Conservation (phyloP, 2,113 vertebrate species). For the Amphiprion ocellaris region DNA sequence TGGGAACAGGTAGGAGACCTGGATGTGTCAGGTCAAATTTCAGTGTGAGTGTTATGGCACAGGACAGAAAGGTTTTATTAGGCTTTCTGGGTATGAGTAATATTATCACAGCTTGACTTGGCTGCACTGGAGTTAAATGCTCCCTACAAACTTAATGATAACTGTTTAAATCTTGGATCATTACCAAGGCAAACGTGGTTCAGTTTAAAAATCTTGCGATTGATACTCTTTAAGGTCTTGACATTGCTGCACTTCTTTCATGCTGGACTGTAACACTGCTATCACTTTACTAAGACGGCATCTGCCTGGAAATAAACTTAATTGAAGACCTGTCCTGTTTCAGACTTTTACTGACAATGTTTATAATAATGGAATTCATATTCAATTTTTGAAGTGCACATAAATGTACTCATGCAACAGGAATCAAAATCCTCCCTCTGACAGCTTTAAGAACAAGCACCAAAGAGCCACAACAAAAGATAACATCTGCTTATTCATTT, state of each 20-base stretch:
- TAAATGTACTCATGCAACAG: conserved; percentile 13
- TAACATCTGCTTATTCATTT: conserved; percentile 29
- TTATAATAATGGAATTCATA: conserved; percentile 9
- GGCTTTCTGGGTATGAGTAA: background rate
- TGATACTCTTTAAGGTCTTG: conserved; percentile 1
- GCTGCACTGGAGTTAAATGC: background rate
- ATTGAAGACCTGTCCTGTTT: background rate
- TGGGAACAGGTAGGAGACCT: background rate
- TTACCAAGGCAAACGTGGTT: background rate
- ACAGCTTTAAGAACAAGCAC: conserved; percentile 45
- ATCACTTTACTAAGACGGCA: background rate
- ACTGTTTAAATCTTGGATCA: background rate
- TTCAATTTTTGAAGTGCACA: background rate
- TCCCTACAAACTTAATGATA: background rate
- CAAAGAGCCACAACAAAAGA: conserved; percentile 49
- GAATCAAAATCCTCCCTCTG: background rate
- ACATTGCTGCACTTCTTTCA: background rate
- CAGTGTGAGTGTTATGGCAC: background rate
- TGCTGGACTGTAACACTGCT: background rate
- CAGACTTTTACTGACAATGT: background rate
- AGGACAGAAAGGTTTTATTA: background rate
- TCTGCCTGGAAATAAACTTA: too few relatives aligned
- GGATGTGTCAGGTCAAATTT: background rate
- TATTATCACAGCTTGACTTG: background rate
- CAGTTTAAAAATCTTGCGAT: background rate